phyloP scores from a whole-genome alignment of 2,888 invertebrate species.

The Dascillus cervinus region DNA sequence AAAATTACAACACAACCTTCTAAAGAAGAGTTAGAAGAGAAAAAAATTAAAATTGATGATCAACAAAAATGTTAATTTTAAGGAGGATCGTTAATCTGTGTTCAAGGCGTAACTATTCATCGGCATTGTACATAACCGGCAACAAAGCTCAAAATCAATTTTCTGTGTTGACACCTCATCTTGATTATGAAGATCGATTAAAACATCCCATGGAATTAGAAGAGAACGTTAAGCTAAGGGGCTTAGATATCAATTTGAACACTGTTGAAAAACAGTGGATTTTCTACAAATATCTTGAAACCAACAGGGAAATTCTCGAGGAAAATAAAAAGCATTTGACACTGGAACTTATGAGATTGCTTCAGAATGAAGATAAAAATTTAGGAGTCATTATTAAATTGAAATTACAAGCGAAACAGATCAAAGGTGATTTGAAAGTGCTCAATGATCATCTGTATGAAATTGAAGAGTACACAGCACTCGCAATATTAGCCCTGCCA shows the following conservation, averaged over 20 bases:
- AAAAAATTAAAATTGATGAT: slow-evolving; percentile 5
- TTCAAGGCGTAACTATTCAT: slow-evolving; percentile 34
- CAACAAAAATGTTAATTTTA: slow-evolving; percentile 2
- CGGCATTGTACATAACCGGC: slow-evolving; percentile 61
- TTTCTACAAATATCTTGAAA: slow-evolving; percentile 51
- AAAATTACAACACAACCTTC: slow-evolving; percentile 61
- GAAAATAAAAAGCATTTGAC: slow-evolving; percentile 40
- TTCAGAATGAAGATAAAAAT: slow-evolving; percentile 31
- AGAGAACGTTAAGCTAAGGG: slow-evolving; percentile 50
- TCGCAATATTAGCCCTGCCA: slow-evolving; percentile 59
- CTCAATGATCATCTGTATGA: slow-evolving; percentile 58
- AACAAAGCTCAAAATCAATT: slow-evolving; percentile 61
- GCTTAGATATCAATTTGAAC: slow-evolving; percentile 47
- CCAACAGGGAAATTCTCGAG: too few species aligned
- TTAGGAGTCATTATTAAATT: slow-evolving; percentile 44
- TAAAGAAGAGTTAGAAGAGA: slow-evolving; percentile 28
- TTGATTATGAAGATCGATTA: slow-evolving; percentile 56
- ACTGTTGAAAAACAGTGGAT: slow-evolving; percentile 54
- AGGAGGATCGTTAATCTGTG: too few species aligned
- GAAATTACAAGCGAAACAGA: slow-evolving; percentile 44
- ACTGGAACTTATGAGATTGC: slow-evolving; percentile 48
- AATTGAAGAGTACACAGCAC: slow-evolving; percentile 63
- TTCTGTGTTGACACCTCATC: slow-evolving; percentile 58
- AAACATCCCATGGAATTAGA: slow-evolving; percentile 45
- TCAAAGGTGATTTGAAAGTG: slow-evolving; percentile 51